These are phyloP conservation scores for Calosoma granatense DNA, from an alignment of 1,140 invertebrate species.

Conservation along the genomic window DNA sequence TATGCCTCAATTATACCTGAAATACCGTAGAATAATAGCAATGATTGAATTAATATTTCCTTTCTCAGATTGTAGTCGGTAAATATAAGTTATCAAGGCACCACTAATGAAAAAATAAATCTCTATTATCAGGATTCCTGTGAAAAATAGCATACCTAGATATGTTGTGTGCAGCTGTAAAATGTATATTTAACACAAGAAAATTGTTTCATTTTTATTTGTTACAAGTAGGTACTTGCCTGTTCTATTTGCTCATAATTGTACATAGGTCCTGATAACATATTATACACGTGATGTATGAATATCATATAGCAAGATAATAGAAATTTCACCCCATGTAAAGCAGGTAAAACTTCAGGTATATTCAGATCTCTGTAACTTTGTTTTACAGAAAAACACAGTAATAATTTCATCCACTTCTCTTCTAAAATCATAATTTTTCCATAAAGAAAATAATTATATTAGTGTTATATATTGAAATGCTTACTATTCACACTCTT, in stretches of 20 bases:
- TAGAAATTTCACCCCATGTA: background rate
- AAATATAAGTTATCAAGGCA: background rate
- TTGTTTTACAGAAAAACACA: background rate
- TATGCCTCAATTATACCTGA: background rate
- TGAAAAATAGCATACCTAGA: background rate
- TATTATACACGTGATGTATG: background rate
- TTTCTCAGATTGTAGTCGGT: background rate
- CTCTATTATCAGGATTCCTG: background rate
- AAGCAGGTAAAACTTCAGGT: background rate
- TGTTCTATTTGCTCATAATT: background rate
- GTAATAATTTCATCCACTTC: background rate
- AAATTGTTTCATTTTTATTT: background rate
- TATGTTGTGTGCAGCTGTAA: background rate
- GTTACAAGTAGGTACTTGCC: background rate
- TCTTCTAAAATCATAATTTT: background rate
- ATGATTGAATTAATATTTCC: background rate
- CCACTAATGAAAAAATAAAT: background rate
- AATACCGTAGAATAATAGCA: background rate
- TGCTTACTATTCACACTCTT: background rate
- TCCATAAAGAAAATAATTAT: background rate
- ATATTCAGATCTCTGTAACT: background rate
- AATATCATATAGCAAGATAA: background rate
- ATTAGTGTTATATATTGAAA: background rate
- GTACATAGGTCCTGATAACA: background rate
- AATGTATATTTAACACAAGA: background rate